A percentile compares a stretch with the other conserved stretches of the same genome.
Evolutionary conservation across 1,140 invertebrate genomes (phyloP).

Genomic region (Sycophila sp.): DNA sequence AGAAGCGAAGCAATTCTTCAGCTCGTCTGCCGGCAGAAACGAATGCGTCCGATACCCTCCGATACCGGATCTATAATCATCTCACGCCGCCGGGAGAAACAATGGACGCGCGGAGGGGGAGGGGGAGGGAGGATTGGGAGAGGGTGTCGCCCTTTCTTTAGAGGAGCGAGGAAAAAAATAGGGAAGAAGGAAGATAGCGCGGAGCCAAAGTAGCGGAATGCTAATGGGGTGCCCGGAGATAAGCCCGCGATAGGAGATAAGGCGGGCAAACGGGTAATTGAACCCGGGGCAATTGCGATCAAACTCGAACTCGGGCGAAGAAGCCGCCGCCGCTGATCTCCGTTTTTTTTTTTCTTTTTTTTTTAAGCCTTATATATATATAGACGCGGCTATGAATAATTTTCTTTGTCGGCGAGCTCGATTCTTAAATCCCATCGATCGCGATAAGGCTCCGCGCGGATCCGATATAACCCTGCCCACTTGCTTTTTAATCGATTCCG

Average conservation of each 20-base stretch:
- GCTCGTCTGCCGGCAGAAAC: not conserved
- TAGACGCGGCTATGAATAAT: slow-evolving; percentile 4
- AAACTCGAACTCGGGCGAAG: too few species aligned
- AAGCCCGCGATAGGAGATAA: not conserved
- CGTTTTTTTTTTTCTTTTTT: not conserved
- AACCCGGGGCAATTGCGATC: slow-evolving; percentile 16
- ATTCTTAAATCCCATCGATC: not conserved
- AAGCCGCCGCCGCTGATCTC: too few species aligned
- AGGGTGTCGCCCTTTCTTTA: not conserved
- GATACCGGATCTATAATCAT: slow-evolving; percentile 10
- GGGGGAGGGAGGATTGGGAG: too few species aligned
- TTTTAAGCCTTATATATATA: not conserved
- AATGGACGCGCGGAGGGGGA: not conserved
- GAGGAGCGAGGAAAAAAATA: not conserved
- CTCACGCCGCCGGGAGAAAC: not conserved
- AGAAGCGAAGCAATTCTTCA: not conserved
- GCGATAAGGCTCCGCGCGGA: not conserved
- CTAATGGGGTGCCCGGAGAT: slow-evolving; percentile 16
- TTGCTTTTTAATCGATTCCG: slow-evolving; percentile 13
- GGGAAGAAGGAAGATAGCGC: not conserved
- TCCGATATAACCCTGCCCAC: not conserved
- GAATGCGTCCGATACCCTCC: too few species aligned
- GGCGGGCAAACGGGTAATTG: not conserved
- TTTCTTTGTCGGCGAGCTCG: not conserved
- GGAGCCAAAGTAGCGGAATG: not conserved